Base-by-base conservation (phyloP, 2,797 vertebrate genomes). In the Sarcoramphus papa region DNA sequence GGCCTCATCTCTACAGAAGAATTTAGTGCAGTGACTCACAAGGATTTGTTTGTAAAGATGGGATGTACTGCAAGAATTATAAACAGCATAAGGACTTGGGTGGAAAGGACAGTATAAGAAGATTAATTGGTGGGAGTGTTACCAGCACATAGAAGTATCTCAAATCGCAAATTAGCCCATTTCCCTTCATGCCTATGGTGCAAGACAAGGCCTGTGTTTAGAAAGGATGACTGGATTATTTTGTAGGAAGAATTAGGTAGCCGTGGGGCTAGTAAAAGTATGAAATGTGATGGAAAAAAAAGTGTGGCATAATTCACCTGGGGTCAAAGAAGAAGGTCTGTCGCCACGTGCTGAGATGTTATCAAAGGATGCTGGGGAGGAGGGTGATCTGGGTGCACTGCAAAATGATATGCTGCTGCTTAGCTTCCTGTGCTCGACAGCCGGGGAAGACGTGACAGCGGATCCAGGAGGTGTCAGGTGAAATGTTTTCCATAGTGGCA, bases 371-470 rank as follows among this genome's bases (percentile, higher is more conserved):
- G 56, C 21, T 80, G 56, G 17, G 9, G 16, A 69, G 9, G 18
- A 92, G n/a, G 47, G 56, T 18, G 51, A 87, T 41, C 13, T 37
- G n/a, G 3, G 37, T 60, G n/a, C 14, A 2, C 45, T 22, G 64
- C 27, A 56, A 57, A 92, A 41, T 1, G 0, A 0, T 7, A 16
- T 0, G 0, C 27, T 74, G 43, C 17, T 67, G 43, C 48, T 73
- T 10, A 63, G 40, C 12, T 33, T 35, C 35, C 27, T 31, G 40
- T 1, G 1, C 35, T 37, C 2, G 1, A 18, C 12, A 30, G 65
- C 30, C 1, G 0, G 57, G 53, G 67, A 25, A 31, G 41, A 27
- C 0, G 0, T 2, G 47, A 16, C 3, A 78, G 73, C 6, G 43
- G 43, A 51, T 51, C 10, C 40, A 4, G 18, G 14, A 64, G 35